Evolutionary conservation across 2,888 invertebrate genomes (phyloP).

Genomic region (Ormyrus rosae): DNA sequence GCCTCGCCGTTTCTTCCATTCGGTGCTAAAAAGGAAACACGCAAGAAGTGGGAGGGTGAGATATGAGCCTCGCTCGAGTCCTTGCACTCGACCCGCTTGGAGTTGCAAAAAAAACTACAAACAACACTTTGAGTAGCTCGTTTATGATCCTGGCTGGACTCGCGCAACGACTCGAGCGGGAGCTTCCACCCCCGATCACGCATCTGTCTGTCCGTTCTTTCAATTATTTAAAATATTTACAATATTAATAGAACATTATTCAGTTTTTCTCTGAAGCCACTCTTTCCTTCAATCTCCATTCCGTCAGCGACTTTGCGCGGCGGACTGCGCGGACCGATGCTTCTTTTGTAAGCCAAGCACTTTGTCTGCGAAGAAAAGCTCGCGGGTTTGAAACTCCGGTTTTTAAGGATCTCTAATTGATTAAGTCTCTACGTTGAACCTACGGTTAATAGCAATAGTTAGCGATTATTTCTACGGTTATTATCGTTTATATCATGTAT

Average conservation of each 20-base stretch:
- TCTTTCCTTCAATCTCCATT: constrained; percentile 55
- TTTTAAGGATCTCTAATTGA: no score
- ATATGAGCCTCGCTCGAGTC: constrained; percentile 54
- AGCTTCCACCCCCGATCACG: constrained; percentile 63
- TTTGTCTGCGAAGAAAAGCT: no score
- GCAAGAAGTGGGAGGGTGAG: constrained; percentile 62
- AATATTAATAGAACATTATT: constrained; percentile 71
- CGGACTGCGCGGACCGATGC: no score
- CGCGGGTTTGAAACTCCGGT: no score
- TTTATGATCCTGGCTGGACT: no score
- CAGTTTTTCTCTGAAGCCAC: constrained; percentile 63
- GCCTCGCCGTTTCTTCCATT: constrained; percentile 53
- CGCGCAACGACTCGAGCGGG: no score
- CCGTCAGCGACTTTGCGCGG: constrained; percentile 52
- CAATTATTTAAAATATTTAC: constrained; percentile 75
- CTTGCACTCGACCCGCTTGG: no score
- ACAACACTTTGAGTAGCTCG: no score
- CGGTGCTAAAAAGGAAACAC: constrained; percentile 68
- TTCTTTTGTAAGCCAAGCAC: no score
- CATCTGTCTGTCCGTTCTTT: constrained; percentile 70
- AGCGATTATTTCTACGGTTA: constrained; percentile 33
- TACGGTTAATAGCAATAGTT: constrained; percentile 14
- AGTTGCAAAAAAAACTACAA: no score
- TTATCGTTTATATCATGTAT: constrained; percentile 26
- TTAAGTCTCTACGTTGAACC: constrained; percentile 14